Evolutionary conservation across 2,888 invertebrate genomes (phyloP), one percentile per base, ranked within the genome.

Genomic region (Allygus modestus): DNA sequence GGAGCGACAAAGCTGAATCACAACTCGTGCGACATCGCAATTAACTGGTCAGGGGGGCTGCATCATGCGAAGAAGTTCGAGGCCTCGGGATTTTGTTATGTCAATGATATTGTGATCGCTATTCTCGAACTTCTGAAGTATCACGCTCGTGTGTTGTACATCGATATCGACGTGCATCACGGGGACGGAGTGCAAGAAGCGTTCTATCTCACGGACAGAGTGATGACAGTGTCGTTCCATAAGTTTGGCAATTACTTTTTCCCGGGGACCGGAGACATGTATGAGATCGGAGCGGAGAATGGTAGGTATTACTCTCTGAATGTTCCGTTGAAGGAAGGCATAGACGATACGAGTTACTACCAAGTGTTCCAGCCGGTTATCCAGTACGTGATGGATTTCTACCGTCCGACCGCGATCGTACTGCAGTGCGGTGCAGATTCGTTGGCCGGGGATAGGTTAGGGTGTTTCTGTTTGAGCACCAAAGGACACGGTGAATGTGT

Each of bases 1-100:
- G 99, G 99, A 23, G 99, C 99, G 0, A 97, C 97, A 91, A 98
- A 99, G 90, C 91, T 99, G 0, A 99, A 99, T 89, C 97, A 98
- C 88, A 96, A 97, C 89, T 95, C 95, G 87, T 97, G 97, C 91
- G 99, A 99, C 91, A 98, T 99, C 87, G 99, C 99, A 15, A 96
- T 99, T 58, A 99, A 99, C 91, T 99, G 99, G 99, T 97, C 98
- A 0, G 99, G 99, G 11, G 99, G 99, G 0, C 91, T 99, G 82
- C 99, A 99, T 93, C 99, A 99, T 91, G 99, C 99, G 0, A 99
- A 99, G 90, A 99, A 99, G 90, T 98, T 97, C 91, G 98, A 98
- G 91, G 99, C 99, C 0, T 98, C 98, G n/a, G 97, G 99, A 0
- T 99, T 99, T 90, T 99, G 99, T 90, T 99, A 99, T 88, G 98